A percentile compares a stretch with the other conserved stretches of the same genome.
Evolutionary conservation across 2,113 vertebrate genomes (phyloP).

Genomic region (Bucco capensis): DNA sequence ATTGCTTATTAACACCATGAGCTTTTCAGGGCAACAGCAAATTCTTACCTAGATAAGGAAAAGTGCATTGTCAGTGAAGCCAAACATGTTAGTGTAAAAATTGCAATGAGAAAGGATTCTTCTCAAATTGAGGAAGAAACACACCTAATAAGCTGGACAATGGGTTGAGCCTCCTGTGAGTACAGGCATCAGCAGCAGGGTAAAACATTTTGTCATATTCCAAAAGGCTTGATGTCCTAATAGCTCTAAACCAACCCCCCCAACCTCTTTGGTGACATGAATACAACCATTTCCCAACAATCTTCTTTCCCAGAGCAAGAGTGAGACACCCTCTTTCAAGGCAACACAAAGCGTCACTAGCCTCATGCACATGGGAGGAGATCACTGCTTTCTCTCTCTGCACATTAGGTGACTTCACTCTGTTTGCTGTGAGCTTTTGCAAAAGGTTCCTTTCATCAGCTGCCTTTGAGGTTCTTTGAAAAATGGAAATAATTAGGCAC

Average conservation of each 20-base stretch:
- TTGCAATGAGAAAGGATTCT: background rate
- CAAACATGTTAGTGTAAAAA: background rate
- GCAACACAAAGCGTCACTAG: background rate
- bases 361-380: background rate
- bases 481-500: constrained; percentile 73
- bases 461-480: constrained; percentile 70
- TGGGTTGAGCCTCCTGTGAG: background rate
- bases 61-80: background rate
- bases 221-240: background rate
- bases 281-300: background rate
- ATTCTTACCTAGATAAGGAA: background rate
- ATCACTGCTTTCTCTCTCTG: constrained; percentile 2
- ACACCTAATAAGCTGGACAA: background rate
- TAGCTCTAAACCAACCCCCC: background rate
- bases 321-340: background rate
- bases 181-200: background rate
- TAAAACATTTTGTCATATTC: background rate
- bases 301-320: background rate
- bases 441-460: constrained; percentile 71
- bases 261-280: background rate
- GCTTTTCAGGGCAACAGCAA: background rate
- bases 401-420: constrained; percentile 55
- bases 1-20: background rate
- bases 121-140: background rate
- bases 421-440: constrained; percentile 61